A percentile compares a stretch with the other conserved stretches of the same genome.
Conservation (phyloP, 2,888 invertebrate genomes). For the Parascotia fuliginaria region DNA sequence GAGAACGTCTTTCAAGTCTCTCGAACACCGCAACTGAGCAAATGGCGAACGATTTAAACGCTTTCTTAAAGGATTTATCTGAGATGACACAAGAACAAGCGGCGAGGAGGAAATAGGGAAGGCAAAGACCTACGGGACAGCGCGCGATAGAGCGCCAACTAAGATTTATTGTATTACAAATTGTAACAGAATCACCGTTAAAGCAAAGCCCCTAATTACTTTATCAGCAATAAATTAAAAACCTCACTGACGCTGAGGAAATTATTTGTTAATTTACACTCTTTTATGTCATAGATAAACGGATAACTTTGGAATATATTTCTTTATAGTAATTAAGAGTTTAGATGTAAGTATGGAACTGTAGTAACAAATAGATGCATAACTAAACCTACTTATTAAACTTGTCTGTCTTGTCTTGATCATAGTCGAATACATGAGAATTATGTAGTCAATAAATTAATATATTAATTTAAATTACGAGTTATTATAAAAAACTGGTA, state of each 20-base stretch:
- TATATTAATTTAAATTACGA: no score
- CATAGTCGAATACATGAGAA: no score
- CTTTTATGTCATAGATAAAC: conserved; percentile 5
- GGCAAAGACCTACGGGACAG: conserved; percentile 40
- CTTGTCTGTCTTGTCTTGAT: no score
- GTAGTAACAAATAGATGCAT: no score
- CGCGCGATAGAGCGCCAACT: conserved; percentile 40
- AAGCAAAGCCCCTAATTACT: conserved; percentile 48
- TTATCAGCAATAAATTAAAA: conserved; percentile 47
- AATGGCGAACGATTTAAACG: conserved; percentile 45
- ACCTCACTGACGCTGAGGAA: conserved; percentile 22
- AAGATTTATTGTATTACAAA: conserved; percentile 56
- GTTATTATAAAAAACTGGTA: no score
- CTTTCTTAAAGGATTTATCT: conserved; percentile 49
- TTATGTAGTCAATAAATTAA: no score
- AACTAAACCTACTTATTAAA: no score
- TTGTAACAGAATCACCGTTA: conserved; percentile 50
- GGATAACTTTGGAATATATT: conserved; percentile 2
- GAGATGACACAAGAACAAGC: conserved; percentile 48
- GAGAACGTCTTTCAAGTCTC: conserved; percentile 36
- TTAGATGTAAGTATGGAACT: background rate
- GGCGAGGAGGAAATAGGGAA: conserved; percentile 36
- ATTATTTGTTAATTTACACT: conserved; percentile 11
- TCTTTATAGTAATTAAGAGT: conserved; percentile 1
- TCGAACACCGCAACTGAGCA: conserved; percentile 40